A percentile compares a stretch with the other conserved stretches of the same genome.
Evolutionary conservation across 1,140 invertebrate genomes (phyloP).

Genomic region (Dreissena rostriformis): DNA sequence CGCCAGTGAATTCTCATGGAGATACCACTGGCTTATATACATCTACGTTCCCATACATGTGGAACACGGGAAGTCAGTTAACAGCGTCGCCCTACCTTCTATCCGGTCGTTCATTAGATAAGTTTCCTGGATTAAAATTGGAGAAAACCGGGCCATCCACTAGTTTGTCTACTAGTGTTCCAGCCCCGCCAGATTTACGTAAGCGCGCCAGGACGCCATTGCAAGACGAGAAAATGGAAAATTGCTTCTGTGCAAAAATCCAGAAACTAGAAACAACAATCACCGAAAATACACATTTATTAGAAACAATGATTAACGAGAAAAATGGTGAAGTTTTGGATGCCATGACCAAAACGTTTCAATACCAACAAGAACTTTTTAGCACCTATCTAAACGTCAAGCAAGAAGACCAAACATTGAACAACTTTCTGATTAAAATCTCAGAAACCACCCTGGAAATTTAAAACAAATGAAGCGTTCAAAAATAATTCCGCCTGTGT

Average conservation of each 20-base stretch:
- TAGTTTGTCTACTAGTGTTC: neutral
- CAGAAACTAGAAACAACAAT: neutral
- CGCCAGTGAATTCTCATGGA: no score
- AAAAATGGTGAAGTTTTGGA: neutral
- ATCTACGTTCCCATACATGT: neutral
- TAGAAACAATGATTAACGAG: neutral
- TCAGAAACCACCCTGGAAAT: no score
- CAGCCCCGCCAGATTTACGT: conserved; percentile 12
- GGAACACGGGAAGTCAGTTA: neutral
- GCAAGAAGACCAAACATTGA: no score
- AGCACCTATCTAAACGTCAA: no score
- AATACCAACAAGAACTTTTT: conserved; percentile 19
- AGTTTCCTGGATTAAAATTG: no score
- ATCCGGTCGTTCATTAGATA: no score
- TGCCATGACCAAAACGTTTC: neutral
- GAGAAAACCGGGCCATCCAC: no score
- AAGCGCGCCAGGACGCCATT: neutral
- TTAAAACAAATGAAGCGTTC: no score
- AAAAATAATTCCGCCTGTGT: no score
- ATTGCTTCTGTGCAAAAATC: conserved; percentile 12
- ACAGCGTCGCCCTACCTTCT: neutral
- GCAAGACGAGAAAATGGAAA: neutral
- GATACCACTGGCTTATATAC: no score
- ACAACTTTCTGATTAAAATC: no score
- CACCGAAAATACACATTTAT: neutral